Evolutionary conservation across 1,140 invertebrate species (phyloP).

Genomic region (Liolophura sinensis): DNA sequence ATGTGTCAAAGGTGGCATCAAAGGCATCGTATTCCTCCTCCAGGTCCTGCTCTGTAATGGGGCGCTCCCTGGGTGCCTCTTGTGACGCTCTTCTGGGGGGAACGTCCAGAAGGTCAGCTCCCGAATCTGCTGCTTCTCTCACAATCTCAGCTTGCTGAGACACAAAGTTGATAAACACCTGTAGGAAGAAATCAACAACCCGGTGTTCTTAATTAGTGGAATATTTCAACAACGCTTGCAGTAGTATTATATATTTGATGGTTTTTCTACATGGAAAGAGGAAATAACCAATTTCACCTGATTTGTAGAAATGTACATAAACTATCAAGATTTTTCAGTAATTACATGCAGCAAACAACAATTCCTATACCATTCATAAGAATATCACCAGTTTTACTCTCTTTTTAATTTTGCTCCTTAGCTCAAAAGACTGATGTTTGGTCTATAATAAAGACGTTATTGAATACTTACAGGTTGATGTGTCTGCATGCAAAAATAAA

Average conservation of each 20-base stretch:
- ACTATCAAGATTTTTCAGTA: neutral
- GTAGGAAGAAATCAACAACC: conserved; percentile 13
- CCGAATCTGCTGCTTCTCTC: conserved; percentile 25
- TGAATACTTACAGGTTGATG: no score
- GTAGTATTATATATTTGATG: neutral
- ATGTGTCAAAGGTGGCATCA: conserved; percentile 4
- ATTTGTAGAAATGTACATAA: neutral
- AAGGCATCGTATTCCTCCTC: conserved; percentile 6
- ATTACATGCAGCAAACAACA: no score
- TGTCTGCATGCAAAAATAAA: no score
- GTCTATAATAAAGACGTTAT: no score
- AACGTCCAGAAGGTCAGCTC: neutral
- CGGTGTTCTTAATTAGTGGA: neutral
- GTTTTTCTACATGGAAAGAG: neutral
- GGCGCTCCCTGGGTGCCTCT: neutral
- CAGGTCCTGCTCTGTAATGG: conserved; percentile 2
- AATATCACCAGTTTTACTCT: no score
- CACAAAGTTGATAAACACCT: conserved; percentile 64
- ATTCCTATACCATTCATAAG: no score
- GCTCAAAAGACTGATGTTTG: no score
- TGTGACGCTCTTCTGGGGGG: neutral
- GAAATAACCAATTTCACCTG: neutral
- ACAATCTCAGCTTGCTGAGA: conserved; percentile 58
- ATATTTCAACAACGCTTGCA: neutral
- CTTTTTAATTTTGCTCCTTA: no score